A percentile compares a stretch with the other conserved stretches of the same genome.
Evolutionary conservation across 2,113 vertebrate genomes (phyloP).

Genomic region (Indri indri): DNA sequence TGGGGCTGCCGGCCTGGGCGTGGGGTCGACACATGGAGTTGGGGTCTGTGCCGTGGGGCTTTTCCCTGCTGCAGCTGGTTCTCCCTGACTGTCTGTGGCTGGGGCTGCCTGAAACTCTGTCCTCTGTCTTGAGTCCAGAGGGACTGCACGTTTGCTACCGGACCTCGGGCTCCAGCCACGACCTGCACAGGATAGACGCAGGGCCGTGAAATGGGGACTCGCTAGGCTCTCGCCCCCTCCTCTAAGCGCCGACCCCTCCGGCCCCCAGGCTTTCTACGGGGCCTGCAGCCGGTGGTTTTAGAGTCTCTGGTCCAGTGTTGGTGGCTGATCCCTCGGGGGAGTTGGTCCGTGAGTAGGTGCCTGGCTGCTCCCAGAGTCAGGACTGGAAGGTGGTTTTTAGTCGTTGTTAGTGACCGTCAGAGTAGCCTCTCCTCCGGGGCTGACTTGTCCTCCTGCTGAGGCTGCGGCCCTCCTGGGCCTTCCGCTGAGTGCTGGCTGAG

Average conservation of each 20-base stretch:
- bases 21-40: rapidly evolving
- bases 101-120: neutral
- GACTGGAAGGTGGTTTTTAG: neutral
- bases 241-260: neutral
- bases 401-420: rapidly evolving
- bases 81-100: neutral
- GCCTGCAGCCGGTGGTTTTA: rapidly evolving
- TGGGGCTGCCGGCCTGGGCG: too few species aligned
- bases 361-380: neutral
- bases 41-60: rapidly evolving
- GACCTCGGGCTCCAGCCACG: rapidly evolving
- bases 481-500: neutral
- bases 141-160: rapidly evolving
- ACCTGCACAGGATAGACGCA: rapidly evolving
- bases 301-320: rapidly evolving
- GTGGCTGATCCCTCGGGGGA: rapidly evolving
- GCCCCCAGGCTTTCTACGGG: too few species aligned
- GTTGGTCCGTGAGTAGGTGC: rapidly evolving
- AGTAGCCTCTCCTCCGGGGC: neutral
- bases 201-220: neutral
- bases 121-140: neutral
- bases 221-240: neutral
- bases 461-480: neutral
- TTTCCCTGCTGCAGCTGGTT: neutral
- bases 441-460: rapidly evolving